phyloP scores from a whole-genome alignment of 1,140 invertebrate genomes.

The Cyphomyrmex costatus region DNA sequence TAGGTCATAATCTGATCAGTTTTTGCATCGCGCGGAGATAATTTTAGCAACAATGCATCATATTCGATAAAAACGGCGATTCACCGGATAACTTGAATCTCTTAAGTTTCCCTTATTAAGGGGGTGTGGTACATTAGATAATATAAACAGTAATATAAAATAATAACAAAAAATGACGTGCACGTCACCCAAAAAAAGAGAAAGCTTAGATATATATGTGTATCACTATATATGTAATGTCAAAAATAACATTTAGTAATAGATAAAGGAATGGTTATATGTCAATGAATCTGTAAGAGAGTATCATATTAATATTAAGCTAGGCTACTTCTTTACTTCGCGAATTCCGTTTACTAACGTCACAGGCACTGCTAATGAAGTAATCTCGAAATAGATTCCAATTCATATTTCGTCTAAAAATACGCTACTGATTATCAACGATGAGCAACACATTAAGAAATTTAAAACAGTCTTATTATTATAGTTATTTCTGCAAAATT shows the following conservation, averaged over 20 bases:
- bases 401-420: constrained; percentile 45
- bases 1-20: constrained; percentile 5
- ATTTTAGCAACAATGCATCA: neutral
- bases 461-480: neutral
- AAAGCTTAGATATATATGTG: constrained; percentile 42
- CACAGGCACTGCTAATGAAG: constrained; percentile 49
- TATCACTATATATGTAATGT: neutral
- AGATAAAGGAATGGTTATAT: neutral
- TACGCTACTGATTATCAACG: constrained; percentile 10
- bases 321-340: constrained; percentile 24
- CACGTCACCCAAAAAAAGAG: constrained; percentile 39
- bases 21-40: constrained; percentile 12
- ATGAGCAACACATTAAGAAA: neutral
- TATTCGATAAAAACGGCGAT: neutral
- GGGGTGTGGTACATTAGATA: neutral
- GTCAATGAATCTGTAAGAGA: no score
- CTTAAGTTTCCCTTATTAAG: neutral
- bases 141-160: neutral
- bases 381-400: constrained; percentile 30
- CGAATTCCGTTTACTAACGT: constrained; percentile 34
- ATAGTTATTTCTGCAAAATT: neutral
- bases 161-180: constrained; percentile 33
- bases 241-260: constrained; percentile 31
- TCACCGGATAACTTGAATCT: constrained; percentile 2
- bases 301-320: neutral